Evolutionary conservation across 2,888 invertebrate species (phyloP), one percentile per base, ranked within the genome.

Genomic region (Ennomos quercinarius): DNA sequence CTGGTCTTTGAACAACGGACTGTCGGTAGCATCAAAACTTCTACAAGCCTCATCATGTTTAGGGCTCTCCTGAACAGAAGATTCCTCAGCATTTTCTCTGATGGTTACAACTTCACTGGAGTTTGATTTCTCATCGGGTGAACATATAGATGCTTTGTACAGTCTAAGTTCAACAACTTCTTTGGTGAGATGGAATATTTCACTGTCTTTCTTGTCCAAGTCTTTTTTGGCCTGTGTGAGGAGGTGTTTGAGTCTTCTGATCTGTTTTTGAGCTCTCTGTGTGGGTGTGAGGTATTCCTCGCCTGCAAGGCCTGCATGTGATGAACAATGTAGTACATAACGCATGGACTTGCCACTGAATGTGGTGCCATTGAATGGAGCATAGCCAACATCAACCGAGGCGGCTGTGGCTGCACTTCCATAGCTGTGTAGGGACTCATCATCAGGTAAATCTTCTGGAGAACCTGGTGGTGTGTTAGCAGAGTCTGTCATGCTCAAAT

Each of bases 271-370:
- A 9, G 97, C 97, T 62, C 97, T 93, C 82, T 98, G 98, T 0
- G 97, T 98, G 10, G 98, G 98, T 51, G 98, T 98, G 58, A 97
- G 93, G 84, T 98, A 98, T 75, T 97, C 96, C 62, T 97, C 96
- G 44, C 95, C 96, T 48, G 96, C 95, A 48, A 95, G 94, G 0
- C 95, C 95, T 6, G 95, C 95, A 81, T 96, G 95, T 67, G 96
- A 95, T 53, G 96, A 96, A 82, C 97, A 97, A 83, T 97, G 97
- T 48, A 97, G 95, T 61, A 97, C 96, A 83, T 96, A 97, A 71
- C 96, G 95, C 92, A 95, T 95, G 61, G 94, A 95, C 50, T 95
- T 90, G 8, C 95, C 95, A 80, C 95, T 95, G 73, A 95, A 95
- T 9, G 95, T 95, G 41, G 95, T 95, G 37, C 95, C 95, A 80